Conservation (phyloP, 2,888 invertebrate species). For the Drosophila cognata region DNA sequence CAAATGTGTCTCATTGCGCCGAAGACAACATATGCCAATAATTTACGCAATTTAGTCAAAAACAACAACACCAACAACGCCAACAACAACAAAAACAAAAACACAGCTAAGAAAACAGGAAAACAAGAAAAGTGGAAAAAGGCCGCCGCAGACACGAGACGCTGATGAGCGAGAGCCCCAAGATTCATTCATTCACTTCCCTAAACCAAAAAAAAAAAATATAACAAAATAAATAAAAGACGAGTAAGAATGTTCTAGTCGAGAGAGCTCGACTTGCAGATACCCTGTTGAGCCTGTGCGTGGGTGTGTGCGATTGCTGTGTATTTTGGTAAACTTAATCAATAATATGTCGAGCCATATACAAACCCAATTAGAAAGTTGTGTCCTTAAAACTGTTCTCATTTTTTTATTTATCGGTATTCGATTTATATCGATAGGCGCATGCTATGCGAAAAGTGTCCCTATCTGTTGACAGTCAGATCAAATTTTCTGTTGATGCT, state of each 20-base stretch:
- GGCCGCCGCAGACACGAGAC: constrained; percentile 14
- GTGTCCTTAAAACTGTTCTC: too few relatives aligned
- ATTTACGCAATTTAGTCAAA: constrained; percentile 77
- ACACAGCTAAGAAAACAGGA: constrained; percentile 4
- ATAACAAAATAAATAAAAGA: constrained; percentile 9
- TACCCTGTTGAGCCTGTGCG: neutral
- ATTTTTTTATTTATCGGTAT: neutral
- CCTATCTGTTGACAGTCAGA: neutral
- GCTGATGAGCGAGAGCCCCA: constrained; percentile 12
- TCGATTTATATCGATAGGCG: neutral
- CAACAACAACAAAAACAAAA: constrained; percentile 23
- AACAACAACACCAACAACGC: constrained; percentile 25
- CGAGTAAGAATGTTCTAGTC: neutral
- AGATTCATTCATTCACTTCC: constrained; percentile 47
- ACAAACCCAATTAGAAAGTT: neutral
- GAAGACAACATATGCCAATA: constrained; percentile 79
- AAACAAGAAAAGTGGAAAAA: constrained; percentile 30
- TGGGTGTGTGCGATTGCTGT: neutral
- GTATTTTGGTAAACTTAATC: neutral
- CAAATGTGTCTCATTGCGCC: constrained; percentile 79
- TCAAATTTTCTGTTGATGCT: neutral
- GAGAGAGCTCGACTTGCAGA: neutral
- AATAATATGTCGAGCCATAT: neutral
- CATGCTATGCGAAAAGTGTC: neutral
- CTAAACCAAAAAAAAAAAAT: constrained; percentile 8